A percentile compares a stretch with the other conserved stretches of the same genome.
Evolutionary conservation across 1,140 invertebrate species (phyloP).

Genomic region (Magallana gigas): DNA sequence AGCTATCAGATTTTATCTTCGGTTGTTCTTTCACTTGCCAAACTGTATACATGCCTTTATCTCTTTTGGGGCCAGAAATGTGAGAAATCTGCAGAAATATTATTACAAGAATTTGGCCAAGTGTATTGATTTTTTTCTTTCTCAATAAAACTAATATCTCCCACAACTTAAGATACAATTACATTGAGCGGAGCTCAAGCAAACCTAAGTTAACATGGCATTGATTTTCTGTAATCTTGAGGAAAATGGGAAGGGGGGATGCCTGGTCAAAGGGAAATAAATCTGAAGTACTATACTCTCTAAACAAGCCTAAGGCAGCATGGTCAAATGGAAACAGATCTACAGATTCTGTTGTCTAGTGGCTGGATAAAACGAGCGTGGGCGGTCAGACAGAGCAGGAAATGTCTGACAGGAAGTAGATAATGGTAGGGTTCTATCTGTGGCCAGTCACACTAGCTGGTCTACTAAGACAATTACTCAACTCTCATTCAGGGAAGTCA

Average conservation of each 20-base stretch:
- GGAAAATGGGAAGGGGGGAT: too few species aligned
- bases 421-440: too few species aligned
- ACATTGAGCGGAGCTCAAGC: neutral
- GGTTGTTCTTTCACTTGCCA: too few species aligned
- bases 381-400: neutral
- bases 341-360: neutral
- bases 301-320: too few species aligned
- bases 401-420: neutral
- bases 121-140: constrained; percentile 3
- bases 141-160: constrained; percentile 29
- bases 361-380: neutral
- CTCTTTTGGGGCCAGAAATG: neutral
- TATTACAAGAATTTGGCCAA: neutral
- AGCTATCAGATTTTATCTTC: too few species aligned
- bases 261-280: too few species aligned
- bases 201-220: neutral
- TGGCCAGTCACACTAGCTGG: too few species aligned
- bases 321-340: too few species aligned
- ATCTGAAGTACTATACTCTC: too few species aligned
- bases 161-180: neutral
- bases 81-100: neutral
- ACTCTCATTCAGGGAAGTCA: too few species aligned
- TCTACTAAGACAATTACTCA: too few species aligned
- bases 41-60: too few species aligned
- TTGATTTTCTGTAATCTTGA: neutral